Base-by-base conservation (phyloP, 2,113 vertebrate species). In the Phrynocephalus versicolor region DNA sequence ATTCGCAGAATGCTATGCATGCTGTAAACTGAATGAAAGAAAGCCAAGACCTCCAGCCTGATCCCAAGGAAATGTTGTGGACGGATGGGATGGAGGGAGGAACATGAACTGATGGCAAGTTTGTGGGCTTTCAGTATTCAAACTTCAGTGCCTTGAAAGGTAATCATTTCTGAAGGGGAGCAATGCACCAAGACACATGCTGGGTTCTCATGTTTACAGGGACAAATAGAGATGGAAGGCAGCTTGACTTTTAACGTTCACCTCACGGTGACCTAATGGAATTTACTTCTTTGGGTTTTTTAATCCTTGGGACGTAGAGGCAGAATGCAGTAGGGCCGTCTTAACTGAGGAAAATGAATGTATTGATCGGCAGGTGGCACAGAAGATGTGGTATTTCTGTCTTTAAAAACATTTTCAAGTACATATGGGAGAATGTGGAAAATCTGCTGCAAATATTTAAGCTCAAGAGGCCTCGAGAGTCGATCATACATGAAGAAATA, bases 321-420 rank as follows among this genome's bases (percentile, higher is more conserved):
- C 41, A 25, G 55, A 81, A 81, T 55, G 79, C 45, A 35, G 30
- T 69, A 51, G 65, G 30, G 35, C n/a, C 64, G 67, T 55, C 15
- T 69, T 81, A 81, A 33, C 39, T 70, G 65, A 81, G 65, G 74
- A 58, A 45, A 78, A 70, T 13, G 45, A 58, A 78, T 12, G 14
- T n/a, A 78, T 84, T 39, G 45, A 84, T 69, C 18, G 60, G 21
- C 41, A 37, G 37, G 25, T 8, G n/a, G 9, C 14, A 35, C 39
- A 35, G 0, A 35, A 76, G 30, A 19, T 33, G 13, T 77, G 25
- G 8, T 57, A 70, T 12, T 37, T 37, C 74, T 57, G 41, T 39
- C 62, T 33, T n/a, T 84, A 77, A 77, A 73, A 70, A 69, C 9
- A 13, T 84, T 84, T 69, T n/a, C 83, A 78, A 84, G 55, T 78